phyloP scores from a whole-genome alignment of 2,797 vertebrate genomes.

The Sebastes steindachneri region DNA sequence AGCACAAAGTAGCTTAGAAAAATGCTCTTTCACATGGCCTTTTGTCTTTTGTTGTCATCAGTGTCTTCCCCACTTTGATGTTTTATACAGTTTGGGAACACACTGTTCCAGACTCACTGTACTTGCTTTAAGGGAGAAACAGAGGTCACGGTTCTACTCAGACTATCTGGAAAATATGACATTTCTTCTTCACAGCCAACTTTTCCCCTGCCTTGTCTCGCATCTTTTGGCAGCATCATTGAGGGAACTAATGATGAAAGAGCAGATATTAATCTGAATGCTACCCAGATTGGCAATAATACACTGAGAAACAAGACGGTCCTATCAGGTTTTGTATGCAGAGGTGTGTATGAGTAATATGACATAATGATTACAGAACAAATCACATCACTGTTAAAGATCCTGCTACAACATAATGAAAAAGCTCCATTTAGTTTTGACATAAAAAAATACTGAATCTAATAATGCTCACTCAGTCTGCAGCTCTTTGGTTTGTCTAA shows the following conservation, averaged over 20 bases:
- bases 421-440: not conserved
- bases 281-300: not conserved
- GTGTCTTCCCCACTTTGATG: constrained; percentile 58
- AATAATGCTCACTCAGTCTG: not conserved
- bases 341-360: not conserved
- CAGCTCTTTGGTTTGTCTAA: not conserved
- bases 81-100: constrained; percentile 59
- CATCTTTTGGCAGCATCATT: constrained; percentile 4
- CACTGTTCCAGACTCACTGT: constrained; percentile 24
- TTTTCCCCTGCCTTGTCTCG: not conserved
- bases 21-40: constrained; percentile 66
- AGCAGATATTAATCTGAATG: not conserved
- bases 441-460: not conserved
- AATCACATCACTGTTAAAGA: not conserved
- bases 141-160: constrained; percentile 45
- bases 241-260: not conserved
- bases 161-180: constrained; percentile 45
- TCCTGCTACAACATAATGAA: not conserved
- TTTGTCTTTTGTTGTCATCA: constrained; percentile 72
- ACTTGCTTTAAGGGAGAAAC: constrained; percentile 42
- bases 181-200: constrained; percentile 25
- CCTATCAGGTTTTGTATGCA: not conserved
- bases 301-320: not conserved
- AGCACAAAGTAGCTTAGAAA: constrained; percentile 37
- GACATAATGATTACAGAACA: not conserved